Evolutionary conservation across 2,113 vertebrate species (phyloP), one percentile per base, ranked within the genome.

Genomic region (Chionomys nivalis): DNA sequence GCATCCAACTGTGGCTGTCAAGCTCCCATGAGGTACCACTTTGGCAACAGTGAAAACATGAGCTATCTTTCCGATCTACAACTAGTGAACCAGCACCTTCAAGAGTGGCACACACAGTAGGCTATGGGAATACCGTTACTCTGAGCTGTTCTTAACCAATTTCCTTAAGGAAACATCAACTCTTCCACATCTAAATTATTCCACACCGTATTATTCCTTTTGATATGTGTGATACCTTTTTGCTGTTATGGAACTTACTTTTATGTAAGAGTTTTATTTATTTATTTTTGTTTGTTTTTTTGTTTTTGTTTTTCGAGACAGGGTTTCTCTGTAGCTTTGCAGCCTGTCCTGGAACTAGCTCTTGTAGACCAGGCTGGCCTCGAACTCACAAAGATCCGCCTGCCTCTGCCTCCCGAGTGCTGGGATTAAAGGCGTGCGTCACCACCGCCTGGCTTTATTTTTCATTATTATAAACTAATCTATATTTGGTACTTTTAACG

Each of bases 231-330:
- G 58, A 36, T n/a, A 88, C 19, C 11, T 19, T 73, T 87, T 93
- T 92, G 26, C 85, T 81, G 68, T 70, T 94, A 87, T 65, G 70
- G 16, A 92, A 96, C 47, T 81, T 77, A 82, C 76, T 63, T 89
- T 85, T n/a, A n/a, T 55, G 17, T 90, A 87, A 55, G 63, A 73
- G 9, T 77, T 97, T 81, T 14, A 63, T 65, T 65, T 28, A 63
- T 65, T 65, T 28, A 63, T 65, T 65, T 28, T 44, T 75, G n/a
- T n/a, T n/a, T n/a, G n/a, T n/a, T n/a, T n/a, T n/a, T n/a, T n/a
- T n/a, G n/a, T n/a, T n/a, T n/a, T n/a, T n/a, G n/a, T n/a, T n/a
- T n/a, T n/a, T n/a, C n/a, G n/a, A n/a, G n/a, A n/a, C n/a, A n/a
- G n/a, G n/a, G n/a, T n/a, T n/a, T n/a, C n/a, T n/a, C n/a, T n/a